Evolutionary conservation across 1,140 invertebrate genomes (phyloP).

Genomic region (Lepeophtheirus salmonis): DNA sequence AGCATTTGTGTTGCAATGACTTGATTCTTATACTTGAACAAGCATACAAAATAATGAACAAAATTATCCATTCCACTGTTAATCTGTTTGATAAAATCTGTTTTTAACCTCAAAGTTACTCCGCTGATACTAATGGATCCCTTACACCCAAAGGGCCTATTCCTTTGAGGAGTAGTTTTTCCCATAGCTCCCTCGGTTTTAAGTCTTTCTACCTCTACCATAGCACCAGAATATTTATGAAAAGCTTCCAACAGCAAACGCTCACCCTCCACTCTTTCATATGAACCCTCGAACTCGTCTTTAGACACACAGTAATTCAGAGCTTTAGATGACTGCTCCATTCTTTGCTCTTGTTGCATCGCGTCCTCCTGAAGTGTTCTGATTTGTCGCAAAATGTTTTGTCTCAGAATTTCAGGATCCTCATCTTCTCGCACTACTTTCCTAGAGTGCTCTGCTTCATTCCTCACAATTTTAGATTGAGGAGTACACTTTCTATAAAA

Average conservation of each 20-base stretch:
- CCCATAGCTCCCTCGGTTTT: slow-evolving; percentile 45
- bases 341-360: neutral
- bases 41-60: slow-evolving; percentile 62
- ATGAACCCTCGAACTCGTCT: slow-evolving; percentile 17
- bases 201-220: slow-evolving; percentile 67
- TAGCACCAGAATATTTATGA: slow-evolving; percentile 57
- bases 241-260: slow-evolving; percentile 64
- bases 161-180: slow-evolving; percentile 17
- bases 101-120: slow-evolving; percentile 55
- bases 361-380: slow-evolving; percentile 6
- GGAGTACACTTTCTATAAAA: slow-evolving; percentile 11
- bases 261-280: slow-evolving; percentile 54
- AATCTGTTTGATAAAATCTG: slow-evolving; percentile 34
- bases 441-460: slow-evolving; percentile 6
- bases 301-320: slow-evolving; percentile 2
- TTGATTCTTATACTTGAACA: slow-evolving; percentile 60
- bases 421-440: too few relatives aligned
- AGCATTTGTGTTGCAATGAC: slow-evolving; percentile 53
- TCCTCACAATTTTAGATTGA: neutral
- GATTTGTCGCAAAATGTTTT: neutral
- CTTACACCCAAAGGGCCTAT: slow-evolving; percentile 21
- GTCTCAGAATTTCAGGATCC: neutral
- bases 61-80: slow-evolving; percentile 36
- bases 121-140: slow-evolving; percentile 60
- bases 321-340: slow-evolving; percentile 15